These are phyloP conservation scores for Hucho hucho DNA, from an alignment of 2,113 vertebrate species.

Conservation along the genomic window DNA sequence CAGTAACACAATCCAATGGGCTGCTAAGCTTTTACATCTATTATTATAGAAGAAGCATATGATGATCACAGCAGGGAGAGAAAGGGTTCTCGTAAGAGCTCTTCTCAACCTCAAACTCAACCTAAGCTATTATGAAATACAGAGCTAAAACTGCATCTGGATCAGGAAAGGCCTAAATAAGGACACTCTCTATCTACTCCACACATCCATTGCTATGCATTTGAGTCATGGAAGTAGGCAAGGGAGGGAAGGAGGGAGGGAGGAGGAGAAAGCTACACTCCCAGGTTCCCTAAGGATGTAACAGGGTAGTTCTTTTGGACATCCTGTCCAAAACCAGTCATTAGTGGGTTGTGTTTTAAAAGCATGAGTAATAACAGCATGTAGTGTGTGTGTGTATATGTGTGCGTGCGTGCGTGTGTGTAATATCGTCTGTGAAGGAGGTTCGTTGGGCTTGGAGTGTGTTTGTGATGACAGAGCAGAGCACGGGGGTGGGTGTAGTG, in stretches of 20 bases:
- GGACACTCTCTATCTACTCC: background rate
- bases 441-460: background rate
- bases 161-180: too few relatives aligned
- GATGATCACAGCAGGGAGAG: background rate
- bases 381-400: background rate
- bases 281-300: background rate
- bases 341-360: background rate
- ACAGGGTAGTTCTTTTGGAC: background rate
- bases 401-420: too few relatives aligned
- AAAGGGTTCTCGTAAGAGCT: background rate
- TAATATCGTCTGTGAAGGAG: background rate
- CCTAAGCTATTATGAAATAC: background rate
- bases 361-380: too few relatives aligned
- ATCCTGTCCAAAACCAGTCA: background rate
- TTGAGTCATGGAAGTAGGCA: background rate
- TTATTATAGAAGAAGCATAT: conserved; percentile 25
- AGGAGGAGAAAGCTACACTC: background rate
- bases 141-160: background rate
- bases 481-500: background rate
- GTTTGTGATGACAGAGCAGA: too few relatives aligned
- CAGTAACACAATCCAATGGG: conserved; percentile 29
- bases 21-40: conserved; percentile 42
- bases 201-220: background rate
- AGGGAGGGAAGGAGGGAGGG: background rate
- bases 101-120: background rate